These are phyloP conservation scores for Antigone vipio DNA, from an alignment of 2,113 vertebrate genomes.

Conservation along the genomic window DNA sequence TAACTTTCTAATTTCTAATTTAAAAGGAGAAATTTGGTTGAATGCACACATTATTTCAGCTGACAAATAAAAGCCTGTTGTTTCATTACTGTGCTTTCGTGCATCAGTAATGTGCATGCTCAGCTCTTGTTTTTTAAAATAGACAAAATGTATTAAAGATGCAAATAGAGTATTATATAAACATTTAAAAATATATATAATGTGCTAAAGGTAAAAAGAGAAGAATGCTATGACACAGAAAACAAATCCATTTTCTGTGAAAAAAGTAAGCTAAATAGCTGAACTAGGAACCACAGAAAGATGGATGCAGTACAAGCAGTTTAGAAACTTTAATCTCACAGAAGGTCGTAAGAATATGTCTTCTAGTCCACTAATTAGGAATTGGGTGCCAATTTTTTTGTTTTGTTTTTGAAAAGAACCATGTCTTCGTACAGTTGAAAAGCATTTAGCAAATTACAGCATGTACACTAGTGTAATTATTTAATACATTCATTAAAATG, in stretches of 20 bases:
- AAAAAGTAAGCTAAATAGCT: background rate
- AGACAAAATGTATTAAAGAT: constrained; percentile 41
- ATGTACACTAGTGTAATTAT: background rate
- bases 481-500: background rate
- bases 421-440: background rate
- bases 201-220: background rate
- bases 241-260: background rate
- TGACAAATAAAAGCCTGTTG: constrained; percentile 14
- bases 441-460: background rate
- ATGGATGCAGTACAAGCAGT: background rate
- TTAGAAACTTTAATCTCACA: background rate
- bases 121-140: constrained; percentile 34
- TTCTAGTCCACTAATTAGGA: background rate
- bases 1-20: constrained; percentile 49
- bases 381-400: background rate
- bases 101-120: background rate
- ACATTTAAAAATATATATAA: background rate
- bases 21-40: constrained; percentile 29
- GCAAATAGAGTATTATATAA: constrained; percentile 27
- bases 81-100: constrained; percentile 21
- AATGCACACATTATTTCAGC: background rate
- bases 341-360: background rate
- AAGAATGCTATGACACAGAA: background rate
- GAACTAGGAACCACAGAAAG: background rate
- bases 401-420: background rate